Base-by-base conservation (phyloP, 2,113 vertebrate species). In the Meriones unguiculatus region DNA sequence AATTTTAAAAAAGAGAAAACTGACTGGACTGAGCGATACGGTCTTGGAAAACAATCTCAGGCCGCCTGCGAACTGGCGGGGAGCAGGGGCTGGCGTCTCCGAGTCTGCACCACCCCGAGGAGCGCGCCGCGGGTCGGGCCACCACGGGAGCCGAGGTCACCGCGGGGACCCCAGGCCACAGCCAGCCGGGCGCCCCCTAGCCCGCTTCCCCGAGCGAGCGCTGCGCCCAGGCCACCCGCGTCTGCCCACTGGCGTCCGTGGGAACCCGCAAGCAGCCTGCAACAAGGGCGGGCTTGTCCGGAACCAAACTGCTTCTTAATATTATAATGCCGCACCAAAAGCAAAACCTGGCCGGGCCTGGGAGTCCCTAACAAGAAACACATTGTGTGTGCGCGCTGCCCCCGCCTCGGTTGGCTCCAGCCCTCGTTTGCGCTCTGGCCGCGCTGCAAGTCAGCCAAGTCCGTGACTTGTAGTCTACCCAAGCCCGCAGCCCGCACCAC, bases 41-140 rank as follows among this genome's bases (percentile, higher is more conserved):
- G 98, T 97, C 98, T 98, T 96, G 98, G 98, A 77, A 99, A 99
- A 99, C 99, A 99, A 98, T 98, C 98, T 98, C 96, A 96, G 98
- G 98, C 98, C 98, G 99, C 98, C 99, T 97, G 98, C 98, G 97
- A 98, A 98, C 98, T 98, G 98, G 97, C 98, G 98, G 98, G 99
- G 98, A 98, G 98, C 8, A 2, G 98, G 98, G 95, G 98, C 98
- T 99, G 99, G 99, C 99, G 99, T 99, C 99, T 97, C 98, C 72
- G 97, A 98, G 99, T 99, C 99, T 99, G 99, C 97, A 94, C 98
- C 98, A 97, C 99, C 98, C 98, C 97, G 98, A 96, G 98, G 97
- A 98, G 98, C 98, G 98, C 98, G 98, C 98, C 98, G 97, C 98
- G 98, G 98, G 89, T 88, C 89, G 24, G 28, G 67, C 75, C 82